phyloP scores from a whole-genome alignment of 2,888 invertebrate species.

The Halocaridina rubra region DNA sequence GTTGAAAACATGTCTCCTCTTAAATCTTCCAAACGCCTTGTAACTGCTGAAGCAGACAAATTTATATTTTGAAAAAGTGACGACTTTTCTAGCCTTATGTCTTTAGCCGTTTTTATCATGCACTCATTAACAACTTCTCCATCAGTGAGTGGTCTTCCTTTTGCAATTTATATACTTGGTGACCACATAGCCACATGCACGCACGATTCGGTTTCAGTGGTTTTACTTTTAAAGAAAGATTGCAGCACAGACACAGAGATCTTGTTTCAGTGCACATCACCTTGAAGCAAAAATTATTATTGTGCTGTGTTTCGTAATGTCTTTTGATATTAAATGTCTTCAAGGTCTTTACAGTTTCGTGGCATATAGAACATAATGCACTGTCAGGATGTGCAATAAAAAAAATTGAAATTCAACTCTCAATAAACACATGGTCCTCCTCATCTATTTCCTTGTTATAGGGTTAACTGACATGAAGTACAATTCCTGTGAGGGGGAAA shows the following conservation, averaged over 20 bases:
- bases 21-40: neutral
- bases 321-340: neutral
- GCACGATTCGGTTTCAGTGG: neutral
- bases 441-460: neutral
- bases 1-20: neutral
- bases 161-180: neutral
- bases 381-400: neutral
- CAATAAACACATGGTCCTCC: no score
- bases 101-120: neutral
- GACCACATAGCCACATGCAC: neutral
- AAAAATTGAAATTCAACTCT: neutral
- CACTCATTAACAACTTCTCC: neutral
- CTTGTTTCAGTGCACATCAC: neutral
- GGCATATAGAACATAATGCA: no score
- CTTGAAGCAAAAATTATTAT: neutral
- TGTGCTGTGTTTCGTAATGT: neutral
- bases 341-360: neutral
- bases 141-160: neutral
- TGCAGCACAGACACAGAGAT: neutral
- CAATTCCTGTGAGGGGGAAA: neutral
- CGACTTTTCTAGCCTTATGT: neutral
- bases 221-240: neutral
- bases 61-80: neutral
- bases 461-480: neutral
- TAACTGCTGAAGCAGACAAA: neutral